Evolutionary conservation across 2,797 vertebrate genomes (phyloP).

Genomic region (Lophius americanus): DNA sequence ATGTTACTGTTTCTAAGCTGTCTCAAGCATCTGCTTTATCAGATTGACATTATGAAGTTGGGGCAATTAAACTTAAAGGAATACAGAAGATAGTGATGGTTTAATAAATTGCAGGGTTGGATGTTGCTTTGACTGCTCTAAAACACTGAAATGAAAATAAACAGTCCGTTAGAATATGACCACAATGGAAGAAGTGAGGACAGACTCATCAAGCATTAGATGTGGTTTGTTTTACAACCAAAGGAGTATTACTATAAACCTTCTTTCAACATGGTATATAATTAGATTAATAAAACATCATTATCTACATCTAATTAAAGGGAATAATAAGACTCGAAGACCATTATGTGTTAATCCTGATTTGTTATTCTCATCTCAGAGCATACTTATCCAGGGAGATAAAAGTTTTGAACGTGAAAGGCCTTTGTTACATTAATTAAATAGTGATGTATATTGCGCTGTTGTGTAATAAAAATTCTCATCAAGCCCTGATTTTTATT

Average conservation of each 20-base stretch:
- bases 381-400: constrained; percentile 25
- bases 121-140: neutral
- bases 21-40: constrained; percentile 49
- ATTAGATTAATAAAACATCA: constrained; percentile 21
- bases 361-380: constrained; percentile 35
- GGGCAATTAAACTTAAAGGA: constrained; percentile 14
- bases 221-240: neutral
- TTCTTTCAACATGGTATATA: neutral
- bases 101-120: neutral
- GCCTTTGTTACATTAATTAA: constrained; percentile 59
- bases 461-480: constrained; percentile 67
- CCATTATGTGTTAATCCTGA: constrained; percentile 32
- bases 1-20: constrained; percentile 36
- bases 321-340: neutral
- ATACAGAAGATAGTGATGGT: constrained; percentile 7
- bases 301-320: constrained; percentile 29
- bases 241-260: neutral
- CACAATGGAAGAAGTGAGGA: neutral
- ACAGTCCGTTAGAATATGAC: neutral
- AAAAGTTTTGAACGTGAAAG: constrained; percentile 39
- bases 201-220: too few species aligned
- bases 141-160: neutral
- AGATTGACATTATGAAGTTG: constrained; percentile 59
- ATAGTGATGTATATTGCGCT: constrained; percentile 59
- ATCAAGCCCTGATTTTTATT: constrained; percentile 60